Evolutionary conservation across 2,797 vertebrate genomes (phyloP).

Genomic region (Schizothorax lantsangensis): DNA sequence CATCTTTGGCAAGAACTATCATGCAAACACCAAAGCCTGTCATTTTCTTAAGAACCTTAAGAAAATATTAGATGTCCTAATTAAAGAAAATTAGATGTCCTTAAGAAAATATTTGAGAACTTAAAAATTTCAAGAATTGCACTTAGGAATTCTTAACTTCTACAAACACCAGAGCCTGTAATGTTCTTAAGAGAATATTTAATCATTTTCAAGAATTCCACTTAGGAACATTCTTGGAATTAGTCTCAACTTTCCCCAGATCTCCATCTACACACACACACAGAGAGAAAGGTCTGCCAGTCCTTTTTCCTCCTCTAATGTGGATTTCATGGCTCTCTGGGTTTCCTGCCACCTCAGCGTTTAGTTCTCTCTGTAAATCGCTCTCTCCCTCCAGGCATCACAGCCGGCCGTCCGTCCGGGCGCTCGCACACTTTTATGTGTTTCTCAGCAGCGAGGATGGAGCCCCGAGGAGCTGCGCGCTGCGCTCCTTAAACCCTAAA

Average conservation of each 20-base stretch:
- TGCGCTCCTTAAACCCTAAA: slow-evolving; percentile 49
- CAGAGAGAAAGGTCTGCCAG: neutral
- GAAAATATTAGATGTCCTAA: too few species aligned
- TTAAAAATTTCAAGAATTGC: too few species aligned
- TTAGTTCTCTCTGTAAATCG: slow-evolving; percentile 69
- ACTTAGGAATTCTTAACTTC: too few species aligned
- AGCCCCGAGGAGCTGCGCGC: slow-evolving; percentile 20
- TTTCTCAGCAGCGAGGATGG: neutral
- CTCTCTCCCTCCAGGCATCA: slow-evolving; percentile 39
- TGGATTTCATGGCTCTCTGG: slow-evolving; percentile 69
- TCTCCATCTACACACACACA: neutral
- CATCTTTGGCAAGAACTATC: neutral
- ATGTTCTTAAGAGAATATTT: neutral
- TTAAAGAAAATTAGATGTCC: too few species aligned
- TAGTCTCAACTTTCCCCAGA: neutral
- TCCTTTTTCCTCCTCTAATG: slow-evolving; percentile 56
- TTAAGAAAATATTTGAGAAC: too few species aligned
- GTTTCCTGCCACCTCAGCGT: slow-evolving; percentile 68
- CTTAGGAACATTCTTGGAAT: neutral
- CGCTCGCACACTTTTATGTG: slow-evolving; percentile 47
- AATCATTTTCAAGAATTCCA: neutral
- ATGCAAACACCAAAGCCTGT: too few species aligned
- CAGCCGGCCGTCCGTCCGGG: slow-evolving; percentile 34
- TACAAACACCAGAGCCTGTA: neutral
- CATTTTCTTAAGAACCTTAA: too few species aligned